phyloP scores from a whole-genome alignment of 2,113 vertebrate species.

The Forbesichthys agassizii region DNA sequence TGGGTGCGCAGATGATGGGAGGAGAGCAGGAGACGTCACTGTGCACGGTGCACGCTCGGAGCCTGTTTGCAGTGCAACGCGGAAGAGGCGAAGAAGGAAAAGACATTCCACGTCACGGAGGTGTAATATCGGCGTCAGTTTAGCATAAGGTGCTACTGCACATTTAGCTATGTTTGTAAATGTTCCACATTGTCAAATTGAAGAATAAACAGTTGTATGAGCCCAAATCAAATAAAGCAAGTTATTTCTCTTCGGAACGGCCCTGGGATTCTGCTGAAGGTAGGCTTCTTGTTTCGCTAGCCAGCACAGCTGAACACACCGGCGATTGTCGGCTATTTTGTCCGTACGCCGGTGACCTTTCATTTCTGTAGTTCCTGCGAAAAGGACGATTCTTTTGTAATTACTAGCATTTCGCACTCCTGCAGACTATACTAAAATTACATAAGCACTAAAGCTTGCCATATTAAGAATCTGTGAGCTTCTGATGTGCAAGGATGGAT shows the following conservation, averaged over 20 bases:
- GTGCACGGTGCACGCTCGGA: conserved; percentile 31
- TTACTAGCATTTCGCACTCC: background rate
- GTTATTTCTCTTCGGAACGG: conserved; percentile 8
- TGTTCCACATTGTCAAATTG: background rate
- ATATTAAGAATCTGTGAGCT: background rate
- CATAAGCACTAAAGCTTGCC: background rate
- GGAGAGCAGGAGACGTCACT: background rate
- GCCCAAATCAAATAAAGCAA: background rate
- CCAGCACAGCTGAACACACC: conserved; percentile 25
- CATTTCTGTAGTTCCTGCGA: background rate
- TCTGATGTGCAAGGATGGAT: conserved; percentile 35
- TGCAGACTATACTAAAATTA: too few species aligned
- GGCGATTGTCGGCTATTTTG: conserved; percentile 11
- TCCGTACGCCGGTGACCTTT: conserved; percentile 35
- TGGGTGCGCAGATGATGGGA: background rate
- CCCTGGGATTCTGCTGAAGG: conserved; percentile 59
- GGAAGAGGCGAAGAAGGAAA: conserved; percentile 64
- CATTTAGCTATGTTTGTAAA: background rate
- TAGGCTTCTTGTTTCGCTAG: conserved; percentile 46
- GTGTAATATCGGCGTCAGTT: conserved; percentile 63
- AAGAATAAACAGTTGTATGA: background rate
- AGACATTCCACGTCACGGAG: conserved; percentile 75
- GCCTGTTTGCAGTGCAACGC: conserved; percentile 50
- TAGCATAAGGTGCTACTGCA: conserved; percentile 37
- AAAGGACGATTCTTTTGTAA: background rate